Percentiles rank a stretch among this genome's conserved stretches.
Evolutionary conservation across 1,140 invertebrate genomes (phyloP).

Genomic region (Coenobita brevimanus): DNA sequence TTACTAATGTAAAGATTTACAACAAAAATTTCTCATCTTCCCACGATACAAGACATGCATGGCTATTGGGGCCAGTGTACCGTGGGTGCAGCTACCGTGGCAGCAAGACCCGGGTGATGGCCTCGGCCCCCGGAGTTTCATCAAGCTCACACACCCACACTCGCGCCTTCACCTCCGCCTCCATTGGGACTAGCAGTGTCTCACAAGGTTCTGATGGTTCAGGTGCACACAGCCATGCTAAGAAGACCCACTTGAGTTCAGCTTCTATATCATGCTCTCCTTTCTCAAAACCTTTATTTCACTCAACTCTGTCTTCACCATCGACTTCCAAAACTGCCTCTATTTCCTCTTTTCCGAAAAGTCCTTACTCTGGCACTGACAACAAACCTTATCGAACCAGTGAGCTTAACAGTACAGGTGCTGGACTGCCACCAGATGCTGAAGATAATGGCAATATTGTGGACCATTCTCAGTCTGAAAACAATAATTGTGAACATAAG

Average conservation of each 20-base stretch:
- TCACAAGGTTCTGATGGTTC: constrained; percentile 36
- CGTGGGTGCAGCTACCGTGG: constrained; percentile 52
- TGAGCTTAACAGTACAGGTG: constrained; percentile 7
- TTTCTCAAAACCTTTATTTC: constrained; percentile 21
- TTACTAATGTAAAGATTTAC: constrained; percentile 35
- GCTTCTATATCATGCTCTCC: not conserved
- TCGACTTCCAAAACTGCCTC: constrained; percentile 21
- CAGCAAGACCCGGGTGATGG: constrained; percentile 40
- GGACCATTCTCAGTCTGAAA: constrained; percentile 42
- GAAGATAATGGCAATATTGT: constrained; percentile 57
- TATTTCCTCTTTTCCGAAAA: constrained; percentile 23
- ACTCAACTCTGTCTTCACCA: constrained; percentile 8
- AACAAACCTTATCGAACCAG: constrained; percentile 17
- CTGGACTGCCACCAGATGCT: constrained; percentile 21
- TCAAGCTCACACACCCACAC: constrained; percentile 28
- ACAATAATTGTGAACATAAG: constrained; percentile 49
- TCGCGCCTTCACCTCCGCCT: constrained; percentile 11
- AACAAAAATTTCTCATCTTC: constrained; percentile 28
- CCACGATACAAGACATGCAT: constrained; percentile 55
- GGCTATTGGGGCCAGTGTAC: constrained; percentile 63
- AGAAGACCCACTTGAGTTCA: constrained; percentile 31
- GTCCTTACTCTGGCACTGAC: constrained; percentile 23
- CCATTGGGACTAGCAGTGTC: not conserved
- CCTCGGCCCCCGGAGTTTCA: constrained; percentile 23
- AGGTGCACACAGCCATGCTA: constrained; percentile 21